Evolutionary conservation across 2,113 vertebrate genomes (phyloP), one percentile per base, ranked within the genome.

Genomic region (Nibea albiflora): DNA sequence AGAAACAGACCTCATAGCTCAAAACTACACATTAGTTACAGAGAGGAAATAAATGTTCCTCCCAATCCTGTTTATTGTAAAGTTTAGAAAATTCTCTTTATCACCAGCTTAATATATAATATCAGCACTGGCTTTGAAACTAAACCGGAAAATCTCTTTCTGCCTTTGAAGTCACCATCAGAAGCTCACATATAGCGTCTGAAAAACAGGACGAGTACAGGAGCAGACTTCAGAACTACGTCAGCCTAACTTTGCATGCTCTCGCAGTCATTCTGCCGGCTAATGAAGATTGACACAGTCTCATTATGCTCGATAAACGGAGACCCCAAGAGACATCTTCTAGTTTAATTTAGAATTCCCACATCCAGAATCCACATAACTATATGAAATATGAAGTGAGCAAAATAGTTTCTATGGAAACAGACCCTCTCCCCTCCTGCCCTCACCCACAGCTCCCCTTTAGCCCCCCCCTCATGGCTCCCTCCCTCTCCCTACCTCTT

Each of bases 341-440:
- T 49, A 20, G 35, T 80, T 63, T 73, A 16, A 49, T 73, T 67
- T 73, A 22, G 56, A 42, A 67, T 69, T 49, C 50, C 76, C 49
- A 61, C 50, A 61, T 77, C 5, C 46, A 72, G 24, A 47, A 62
- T 85, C 49, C 5, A 50, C 46, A 72, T 66, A 1, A 54, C 26
- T 12, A 35, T 47, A 63, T 28, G 49, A 83, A 65, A 68, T 67
- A 57, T 64, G 69, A 69, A 58, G 26, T 72, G 52, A 73, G 67
- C 44, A 52, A 82, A 78, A 47, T 58, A 19, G 90, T 91, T 88
- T 83, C 86, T 86, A 90, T 86, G 87, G 88, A 86, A 91, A 89
- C 83, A 11, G 6, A 20, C 14, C 44, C 53, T 44, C 52, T 62
- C 65, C 57, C 81, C 68, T 50, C 20, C 17, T 52, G 50, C 56